These are phyloP conservation scores for Ophthalmotilapia sp. DNA, from an alignment of 2,113 vertebrate genomes.

Conservation along the genomic window DNA sequence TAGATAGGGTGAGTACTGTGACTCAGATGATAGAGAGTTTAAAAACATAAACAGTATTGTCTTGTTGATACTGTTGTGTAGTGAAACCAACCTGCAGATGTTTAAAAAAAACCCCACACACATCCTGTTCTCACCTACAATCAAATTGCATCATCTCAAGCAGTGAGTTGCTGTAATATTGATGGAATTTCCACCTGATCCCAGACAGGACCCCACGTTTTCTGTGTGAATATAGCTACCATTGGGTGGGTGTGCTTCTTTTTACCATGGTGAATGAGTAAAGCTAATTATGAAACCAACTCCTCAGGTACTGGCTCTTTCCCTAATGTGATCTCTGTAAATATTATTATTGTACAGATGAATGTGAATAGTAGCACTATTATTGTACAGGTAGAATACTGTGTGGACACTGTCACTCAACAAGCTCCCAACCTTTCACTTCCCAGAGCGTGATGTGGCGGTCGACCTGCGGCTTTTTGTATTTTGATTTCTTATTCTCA, in stretches of 20 bases:
- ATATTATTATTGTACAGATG: constrained; percentile 68
- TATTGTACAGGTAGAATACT: constrained; percentile 63
- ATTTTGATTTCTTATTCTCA: constrained; percentile 33
- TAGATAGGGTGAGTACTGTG: neutral
- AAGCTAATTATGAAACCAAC: constrained; percentile 43
- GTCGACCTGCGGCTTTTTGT: constrained; percentile 37
- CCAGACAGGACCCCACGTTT: neutral
- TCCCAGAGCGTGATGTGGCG: neutral
- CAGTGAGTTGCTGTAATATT: neutral
- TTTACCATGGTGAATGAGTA: constrained; percentile 21
- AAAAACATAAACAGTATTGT: neutral
- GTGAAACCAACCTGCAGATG: neutral
- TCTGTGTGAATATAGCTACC: constrained; percentile 7
- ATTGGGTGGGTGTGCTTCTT: constrained; percentile 16
- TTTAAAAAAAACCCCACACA: neutral
- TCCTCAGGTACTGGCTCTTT: constrained; percentile 65
- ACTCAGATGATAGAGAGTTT: neutral
- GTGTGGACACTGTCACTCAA: constrained; percentile 45
- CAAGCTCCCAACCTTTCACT: constrained; percentile 13
- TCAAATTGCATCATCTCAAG: neutral
- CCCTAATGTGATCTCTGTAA: constrained; percentile 65
- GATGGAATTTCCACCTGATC: neutral
- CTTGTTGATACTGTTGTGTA: neutral
- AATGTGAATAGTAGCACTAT: constrained; percentile 67
- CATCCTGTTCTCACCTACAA: neutral